Conservation (phyloP, 2,113 vertebrate species). For the Xenotilapia leptura region DNA sequence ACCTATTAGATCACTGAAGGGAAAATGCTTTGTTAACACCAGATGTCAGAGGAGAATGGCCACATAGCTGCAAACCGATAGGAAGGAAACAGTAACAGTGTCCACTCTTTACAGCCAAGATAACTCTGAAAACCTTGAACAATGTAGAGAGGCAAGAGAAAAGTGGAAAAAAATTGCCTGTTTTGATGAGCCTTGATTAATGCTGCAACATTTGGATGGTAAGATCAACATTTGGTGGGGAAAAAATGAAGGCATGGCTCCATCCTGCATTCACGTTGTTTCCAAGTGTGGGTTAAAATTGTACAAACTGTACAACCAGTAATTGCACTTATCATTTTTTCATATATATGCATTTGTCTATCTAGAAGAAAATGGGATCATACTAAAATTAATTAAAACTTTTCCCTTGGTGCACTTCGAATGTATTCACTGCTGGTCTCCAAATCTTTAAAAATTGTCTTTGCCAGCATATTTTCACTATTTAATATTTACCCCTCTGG, state of each 20-base stretch:
- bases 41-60: accelerated
- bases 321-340: neutral
- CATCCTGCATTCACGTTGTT: neutral
- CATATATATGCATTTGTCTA: neutral
- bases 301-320: neutral
- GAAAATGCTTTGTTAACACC: neutral
- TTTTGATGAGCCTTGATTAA: neutral
- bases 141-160: neutral
- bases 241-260: neutral
- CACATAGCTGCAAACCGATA: accelerated
- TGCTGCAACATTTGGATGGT: neutral
- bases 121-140: neutral
- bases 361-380: neutral
- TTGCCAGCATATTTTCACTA: neutral
- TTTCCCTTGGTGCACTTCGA: neutral
- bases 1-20: neutral
- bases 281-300: neutral
- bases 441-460: neutral
- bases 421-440: neutral
- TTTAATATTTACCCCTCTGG: neutral
- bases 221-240: neutral
- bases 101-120: neutral
- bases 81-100: neutral
- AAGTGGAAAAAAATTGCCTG: accelerated
- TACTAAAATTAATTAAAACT: neutral